Base-by-base conservation (phyloP, 2,888 invertebrate genomes). In the Agonum fuliginosum region DNA sequence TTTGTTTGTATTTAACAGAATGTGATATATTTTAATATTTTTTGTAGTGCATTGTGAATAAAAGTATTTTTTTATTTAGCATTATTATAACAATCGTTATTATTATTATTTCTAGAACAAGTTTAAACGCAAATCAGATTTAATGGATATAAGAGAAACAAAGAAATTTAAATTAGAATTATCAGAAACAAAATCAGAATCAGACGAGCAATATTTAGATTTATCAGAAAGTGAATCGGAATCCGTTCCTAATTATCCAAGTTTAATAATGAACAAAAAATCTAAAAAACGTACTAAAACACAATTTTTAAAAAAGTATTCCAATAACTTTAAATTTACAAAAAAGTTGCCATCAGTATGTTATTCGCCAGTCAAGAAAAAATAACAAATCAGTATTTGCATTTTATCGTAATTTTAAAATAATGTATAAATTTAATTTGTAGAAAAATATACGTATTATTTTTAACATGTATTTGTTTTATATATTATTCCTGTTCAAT, bases 21-120 rank as follows among this genome's bases (percentile, higher is more conserved):
- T n/a, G n/a, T n/a, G n/a, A n/a, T n/a, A n/a, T n/a, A 46, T 46
- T 12, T 48, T 1, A 48, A 19, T 48, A 19, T 22, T 54, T 54
- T 54, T n/a, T 54, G 22, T 54, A 24, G 8, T 54, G 54, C 54
- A 24, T 54, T 54, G n/a, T 54, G 10, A 54, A n/a, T 51, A 22
- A 22, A 37, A 37, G 3, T 12, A 37, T 37, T 3, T 37, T 1
- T 37, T 8, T 37, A n/a, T n/a, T n/a, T n/a, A n/a, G n/a, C 37
- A 10, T 8, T n/a, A 4, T 34, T 34, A 34, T 34, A n/a, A n/a
- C 8, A 10, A 3, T n/a, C n/a, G 10, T 8, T 14, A 46, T 46
- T 1, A 46, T 17, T 54, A 54, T 54, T 51, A 51, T 51, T 51
- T 54, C 12, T 54, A 54, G 54, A 22, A 22, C 8, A 54, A 24